Conservation (phyloP, 2,888 invertebrate species). For the Ditylenchus weischeri region DNA sequence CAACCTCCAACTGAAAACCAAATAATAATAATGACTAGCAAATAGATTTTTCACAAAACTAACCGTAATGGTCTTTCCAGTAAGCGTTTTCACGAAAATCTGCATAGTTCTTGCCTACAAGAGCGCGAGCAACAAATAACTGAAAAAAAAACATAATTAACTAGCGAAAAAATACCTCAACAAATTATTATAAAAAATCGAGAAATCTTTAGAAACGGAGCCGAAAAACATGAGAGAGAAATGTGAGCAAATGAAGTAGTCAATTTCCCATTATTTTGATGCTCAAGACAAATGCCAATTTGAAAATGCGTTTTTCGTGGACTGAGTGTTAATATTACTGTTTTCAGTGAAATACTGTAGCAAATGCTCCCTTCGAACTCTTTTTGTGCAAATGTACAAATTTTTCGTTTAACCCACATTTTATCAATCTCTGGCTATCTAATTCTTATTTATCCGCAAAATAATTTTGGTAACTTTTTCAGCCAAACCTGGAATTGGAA, state of each 20-base stretch:
- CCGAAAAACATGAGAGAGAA: not conserved
- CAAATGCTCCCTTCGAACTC: not conserved
- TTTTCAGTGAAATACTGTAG: not conserved
- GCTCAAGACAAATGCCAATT: slow-evolving; percentile 1
- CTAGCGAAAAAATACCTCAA: no score
- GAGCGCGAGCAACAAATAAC: no score
- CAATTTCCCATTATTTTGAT: slow-evolving; percentile 2
- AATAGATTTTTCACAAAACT: no score
- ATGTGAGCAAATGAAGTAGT: not conserved
- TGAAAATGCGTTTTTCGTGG: not conserved
- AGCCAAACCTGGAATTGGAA: slow-evolving; percentile 52
- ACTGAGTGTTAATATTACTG: not conserved
- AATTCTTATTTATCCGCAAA: not conserved
- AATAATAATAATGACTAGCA: no score
- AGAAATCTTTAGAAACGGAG: not conserved
- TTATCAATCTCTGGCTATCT: slow-evolving; percentile 22
- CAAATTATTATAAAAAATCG: no score
- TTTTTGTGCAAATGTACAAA: not conserved
- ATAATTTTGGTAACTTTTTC: not conserved
- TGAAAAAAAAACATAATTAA: no score
- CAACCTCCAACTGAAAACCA: slow-evolving; percentile 34
- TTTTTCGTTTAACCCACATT: not conserved
- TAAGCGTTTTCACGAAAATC: slow-evolving; percentile 91
- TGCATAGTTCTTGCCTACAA: slow-evolving; percentile 68
- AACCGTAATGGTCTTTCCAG: slow-evolving; percentile 73